phyloP scores from a whole-genome alignment of 2,888 invertebrate genomes.

The Heliconius charithonia region DNA sequence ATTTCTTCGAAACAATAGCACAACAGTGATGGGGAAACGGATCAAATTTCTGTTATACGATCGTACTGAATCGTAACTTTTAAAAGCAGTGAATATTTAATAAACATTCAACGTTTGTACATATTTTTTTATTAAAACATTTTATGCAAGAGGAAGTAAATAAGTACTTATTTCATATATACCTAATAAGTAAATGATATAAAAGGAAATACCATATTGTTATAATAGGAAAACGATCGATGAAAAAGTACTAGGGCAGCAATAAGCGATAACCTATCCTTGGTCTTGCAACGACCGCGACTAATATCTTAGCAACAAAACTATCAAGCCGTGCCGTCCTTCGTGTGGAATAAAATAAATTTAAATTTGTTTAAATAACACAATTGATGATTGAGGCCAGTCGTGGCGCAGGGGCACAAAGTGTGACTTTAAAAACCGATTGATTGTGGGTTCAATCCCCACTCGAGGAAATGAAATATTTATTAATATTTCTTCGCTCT shows the following conservation, averaged over 20 bases:
- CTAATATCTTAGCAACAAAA: slow-evolving; percentile 14
- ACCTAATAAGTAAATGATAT: not conserved
- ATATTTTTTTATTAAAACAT: not conserved
- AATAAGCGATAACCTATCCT: slow-evolving; percentile 12
- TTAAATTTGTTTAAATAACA: not conserved
- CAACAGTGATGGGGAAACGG: slow-evolving; percentile 29
- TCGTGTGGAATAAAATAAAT: not conserved
- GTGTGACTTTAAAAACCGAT: too few species aligned
- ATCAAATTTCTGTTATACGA: slow-evolving; percentile 39
- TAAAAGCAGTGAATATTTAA: slow-evolving; percentile 62
- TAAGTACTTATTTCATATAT: not conserved
- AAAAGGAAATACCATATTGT: not conserved
- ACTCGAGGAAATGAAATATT: too few species aligned
- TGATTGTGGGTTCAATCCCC: too few species aligned
- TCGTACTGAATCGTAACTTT: slow-evolving; percentile 53
- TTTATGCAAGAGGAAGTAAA: not conserved
- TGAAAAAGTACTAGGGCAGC: not conserved
- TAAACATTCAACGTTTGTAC: slow-evolving; percentile 56
- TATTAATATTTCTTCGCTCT: too few species aligned
- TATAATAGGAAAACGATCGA: not conserved
- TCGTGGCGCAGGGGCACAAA: too few species aligned
- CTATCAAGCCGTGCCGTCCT: not conserved
- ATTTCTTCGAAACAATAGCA: slow-evolving; percentile 25
- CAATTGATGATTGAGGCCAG: not conserved
- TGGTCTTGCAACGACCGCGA: slow-evolving; percentile 2